Evolutionary conservation across 2,113 vertebrate genomes (phyloP), one percentile per base, ranked within the genome.

Genomic region (Dromas ardeola): DNA sequence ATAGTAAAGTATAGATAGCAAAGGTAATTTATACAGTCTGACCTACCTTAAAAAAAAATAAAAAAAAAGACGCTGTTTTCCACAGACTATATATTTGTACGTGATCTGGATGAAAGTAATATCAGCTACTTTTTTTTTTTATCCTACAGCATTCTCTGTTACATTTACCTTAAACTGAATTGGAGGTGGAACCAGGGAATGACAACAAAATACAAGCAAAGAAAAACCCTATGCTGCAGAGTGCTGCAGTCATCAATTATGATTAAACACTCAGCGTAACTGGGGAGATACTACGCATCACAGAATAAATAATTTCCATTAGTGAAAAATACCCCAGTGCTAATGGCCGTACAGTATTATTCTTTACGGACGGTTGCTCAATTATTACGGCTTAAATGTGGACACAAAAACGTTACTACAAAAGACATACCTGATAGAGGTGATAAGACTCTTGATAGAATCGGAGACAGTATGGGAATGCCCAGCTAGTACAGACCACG

Each of bases 381-480:
- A 5, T 36, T 63, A 56, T 34, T 76, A 43, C 1, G 1, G 15
- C 30, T 62, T 55, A 50, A 56, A 36, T 36, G 34, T 11, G 38
- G 26, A 77, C n/a, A 36, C 14, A 16, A 8, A n/a, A 7, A 6
- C 30, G 30, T n/a, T 74, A n/a, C 14, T 43, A 71, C 45, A 81
- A 29, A 70, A 74, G 34, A 94, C 98, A 67, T 92, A 99, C 99
- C 99, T 99, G 98, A 99, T 99, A 65, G 99, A 99, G 5, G 99
- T 99, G 97, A 99, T 99, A 92, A 99, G 99, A 86, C 99, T 99
- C 97, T 99, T 99, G 95, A 99, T 99, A 84, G 99, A 99, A 98
- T 99, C 99, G 2, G 99, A 99, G 61, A 99, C 99, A 0, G 99
- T 99, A 81, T 99, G 99, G 12, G 99, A 99, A 95, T 99, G 99